Conservation (phyloP, 2,113 vertebrate genomes). For the Anser brachyrhynchus region DNA sequence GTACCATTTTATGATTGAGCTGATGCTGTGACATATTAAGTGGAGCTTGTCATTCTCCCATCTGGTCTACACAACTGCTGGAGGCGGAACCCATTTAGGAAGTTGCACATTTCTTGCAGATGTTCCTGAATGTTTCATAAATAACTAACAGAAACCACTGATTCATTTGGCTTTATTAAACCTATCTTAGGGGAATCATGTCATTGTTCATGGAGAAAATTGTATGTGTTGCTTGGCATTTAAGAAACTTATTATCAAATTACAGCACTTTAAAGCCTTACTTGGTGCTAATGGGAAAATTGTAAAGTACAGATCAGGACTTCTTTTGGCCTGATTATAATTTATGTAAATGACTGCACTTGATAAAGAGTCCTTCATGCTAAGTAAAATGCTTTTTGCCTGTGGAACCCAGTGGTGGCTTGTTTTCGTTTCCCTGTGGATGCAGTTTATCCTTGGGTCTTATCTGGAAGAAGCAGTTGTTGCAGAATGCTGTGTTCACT, state of each 20-base stretch:
- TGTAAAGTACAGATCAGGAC: constrained; percentile 35
- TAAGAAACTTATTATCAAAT: constrained; percentile 64
- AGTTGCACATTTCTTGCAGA: constrained; percentile 58
- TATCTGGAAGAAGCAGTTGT: constrained; percentile 72
- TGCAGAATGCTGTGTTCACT: constrained; percentile 53
- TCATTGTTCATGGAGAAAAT: constrained; percentile 65
- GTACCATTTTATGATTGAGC: constrained; percentile 66
- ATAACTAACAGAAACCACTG: constrained; percentile 62
- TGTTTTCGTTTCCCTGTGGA: constrained; percentile 48
- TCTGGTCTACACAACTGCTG: constrained; percentile 77
- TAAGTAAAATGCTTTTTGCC: constrained; percentile 45
- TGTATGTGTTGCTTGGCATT: constrained; percentile 32
- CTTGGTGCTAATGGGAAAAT: constrained; percentile 61
- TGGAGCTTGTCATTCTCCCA: constrained; percentile 74
- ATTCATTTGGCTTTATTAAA: constrained; percentile 71
- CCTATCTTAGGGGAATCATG: constrained; percentile 56
- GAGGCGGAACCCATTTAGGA: constrained; percentile 67
- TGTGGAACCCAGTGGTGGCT: constrained; percentile 17
- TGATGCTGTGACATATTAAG: constrained; percentile 73
- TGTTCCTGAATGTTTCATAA: constrained; percentile 70
- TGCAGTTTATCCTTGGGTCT: constrained; percentile 63
- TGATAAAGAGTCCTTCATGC: constrained; percentile 60
- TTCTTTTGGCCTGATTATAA: constrained; percentile 61
- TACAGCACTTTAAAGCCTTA: constrained; percentile 48
- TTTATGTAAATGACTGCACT: constrained; percentile 57